These are phyloP conservation scores for Exephanes ischioxanthus DNA, from an alignment of 2,888 invertebrate genomes.

Conservation along the genomic window DNA sequence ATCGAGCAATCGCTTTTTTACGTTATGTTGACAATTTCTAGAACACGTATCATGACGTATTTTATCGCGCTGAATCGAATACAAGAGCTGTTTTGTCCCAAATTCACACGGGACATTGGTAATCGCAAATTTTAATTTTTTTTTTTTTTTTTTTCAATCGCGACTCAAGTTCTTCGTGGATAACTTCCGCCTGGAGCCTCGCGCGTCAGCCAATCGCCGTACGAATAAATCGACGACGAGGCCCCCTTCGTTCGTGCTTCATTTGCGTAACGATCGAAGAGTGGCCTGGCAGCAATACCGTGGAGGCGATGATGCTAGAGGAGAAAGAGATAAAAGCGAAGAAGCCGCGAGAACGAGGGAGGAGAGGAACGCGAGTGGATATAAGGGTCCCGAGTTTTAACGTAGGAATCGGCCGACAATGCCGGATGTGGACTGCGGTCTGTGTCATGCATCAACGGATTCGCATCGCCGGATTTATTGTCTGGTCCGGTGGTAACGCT, in stretches of 20 bases:
- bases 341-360: conserved; percentile 59
- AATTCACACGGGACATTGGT: not conserved
- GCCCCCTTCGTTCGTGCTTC: conserved; percentile 36
- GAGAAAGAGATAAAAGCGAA: conserved; percentile 43
- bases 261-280: conserved; percentile 73
- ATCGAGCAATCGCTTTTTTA: too few relatives aligned
- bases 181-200: not conserved
- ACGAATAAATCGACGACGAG: not conserved
- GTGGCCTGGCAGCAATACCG: conserved; percentile 68
- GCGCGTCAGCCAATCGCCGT: not conserved
- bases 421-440: conserved; percentile 85
- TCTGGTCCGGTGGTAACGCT: conserved; percentile 70
- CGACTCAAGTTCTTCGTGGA: not conserved
- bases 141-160: not conserved
- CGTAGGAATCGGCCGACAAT: conserved; percentile 66
- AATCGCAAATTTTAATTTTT: not conserved
- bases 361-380: conserved; percentile 73
- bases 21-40: too few relatives aligned
- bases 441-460: conserved; percentile 83
- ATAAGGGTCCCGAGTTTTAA: conserved; percentile 64
- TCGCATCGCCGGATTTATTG: conserved; percentile 73
- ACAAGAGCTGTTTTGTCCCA: not conserved
- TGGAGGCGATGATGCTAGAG: conserved; percentile 6
- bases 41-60: too few relatives aligned
- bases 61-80: too few relatives aligned